phyloP scores from a whole-genome alignment of 1,140 invertebrate species.

The Branchinecta lindahli region DNA sequence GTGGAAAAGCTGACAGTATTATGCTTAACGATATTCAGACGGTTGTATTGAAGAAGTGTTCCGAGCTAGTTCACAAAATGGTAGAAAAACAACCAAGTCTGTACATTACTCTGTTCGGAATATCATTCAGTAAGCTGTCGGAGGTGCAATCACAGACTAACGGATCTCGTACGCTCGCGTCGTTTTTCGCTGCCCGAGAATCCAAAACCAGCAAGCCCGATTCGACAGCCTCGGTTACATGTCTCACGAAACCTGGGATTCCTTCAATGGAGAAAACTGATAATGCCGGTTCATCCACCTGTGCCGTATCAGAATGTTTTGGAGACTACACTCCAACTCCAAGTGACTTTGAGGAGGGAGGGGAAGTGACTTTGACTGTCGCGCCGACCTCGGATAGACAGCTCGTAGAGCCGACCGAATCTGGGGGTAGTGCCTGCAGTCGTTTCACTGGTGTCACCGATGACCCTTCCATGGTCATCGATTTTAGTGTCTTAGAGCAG shows the following conservation, averaged over 20 bases:
- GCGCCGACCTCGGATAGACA: slow-evolving; percentile 12
- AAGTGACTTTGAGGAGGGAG: slow-evolving; percentile 38
- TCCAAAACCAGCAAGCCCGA: too few species aligned
- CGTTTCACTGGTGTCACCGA: slow-evolving; percentile 52
- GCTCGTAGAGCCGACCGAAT: slow-evolving; percentile 28
- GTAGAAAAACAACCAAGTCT: slow-evolving; percentile 53
- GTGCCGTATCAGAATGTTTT: slow-evolving; percentile 43
- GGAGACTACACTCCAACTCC: slow-evolving; percentile 50
- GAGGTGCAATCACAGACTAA: slow-evolving; percentile 37
- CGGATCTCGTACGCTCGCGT: slow-evolving; percentile 42
- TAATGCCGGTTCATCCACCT: slow-evolving; percentile 29
- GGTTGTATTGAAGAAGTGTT: slow-evolving; percentile 38
- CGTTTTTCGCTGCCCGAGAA: too few species aligned
- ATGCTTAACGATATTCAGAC: slow-evolving; percentile 33
- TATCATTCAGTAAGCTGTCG: slow-evolving; percentile 60
- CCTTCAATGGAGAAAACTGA: too few species aligned
- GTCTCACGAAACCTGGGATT: too few species aligned
- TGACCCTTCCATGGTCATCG: slow-evolving; percentile 17
- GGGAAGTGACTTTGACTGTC: slow-evolving; percentile 20
- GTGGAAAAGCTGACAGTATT: neutral
- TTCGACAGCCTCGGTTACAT: too few species aligned
- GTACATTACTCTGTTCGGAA: slow-evolving; percentile 54
- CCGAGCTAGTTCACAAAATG: slow-evolving; percentile 50
- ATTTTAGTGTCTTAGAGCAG: slow-evolving; percentile 13
- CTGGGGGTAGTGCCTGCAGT: slow-evolving; percentile 40